phyloP scores from a whole-genome alignment of 2,888 invertebrate species.

The Apomyelois bistriatella region DNA sequence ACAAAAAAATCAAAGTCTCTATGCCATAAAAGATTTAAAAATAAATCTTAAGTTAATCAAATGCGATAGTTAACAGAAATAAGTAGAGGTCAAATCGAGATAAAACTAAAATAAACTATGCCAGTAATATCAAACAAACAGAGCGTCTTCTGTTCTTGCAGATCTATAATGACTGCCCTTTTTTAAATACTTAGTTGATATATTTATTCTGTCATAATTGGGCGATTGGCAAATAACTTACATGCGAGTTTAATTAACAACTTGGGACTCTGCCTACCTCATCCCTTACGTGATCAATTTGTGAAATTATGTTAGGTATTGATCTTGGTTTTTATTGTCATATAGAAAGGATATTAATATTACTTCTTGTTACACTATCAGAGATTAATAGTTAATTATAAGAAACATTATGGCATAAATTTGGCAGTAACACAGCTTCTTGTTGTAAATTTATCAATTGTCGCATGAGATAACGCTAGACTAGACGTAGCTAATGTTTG shows the following conservation, averaged over 20 bases:
- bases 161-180: no score
- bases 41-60: constrained; percentile 21
- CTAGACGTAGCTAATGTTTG: not conserved
- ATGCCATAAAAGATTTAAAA: constrained; percentile 18
- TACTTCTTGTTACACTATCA: not conserved
- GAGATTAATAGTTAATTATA: constrained; percentile 2
- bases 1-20: constrained; percentile 13
- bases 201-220: no score
- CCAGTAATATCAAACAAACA: constrained; percentile 30
- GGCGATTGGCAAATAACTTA: no score
- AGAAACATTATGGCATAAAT: not conserved
- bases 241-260: no score
- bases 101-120: constrained; percentile 44
- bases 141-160: not conserved
- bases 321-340: no score
- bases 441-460: constrained; percentile 6
- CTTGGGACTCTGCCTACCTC: no score
- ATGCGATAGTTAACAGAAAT: constrained; percentile 26
- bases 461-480: not conserved
- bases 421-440: not conserved
- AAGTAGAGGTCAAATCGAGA: constrained; percentile 52
- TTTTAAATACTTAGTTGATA: no score
- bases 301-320: no score
- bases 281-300: no score
- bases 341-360: no score